Percentiles rank a stretch among this genome's conserved stretches.
Evolutionary conservation across 2,797 vertebrate genomes (phyloP).

Genomic region (Coracias cyanogaster): DNA sequence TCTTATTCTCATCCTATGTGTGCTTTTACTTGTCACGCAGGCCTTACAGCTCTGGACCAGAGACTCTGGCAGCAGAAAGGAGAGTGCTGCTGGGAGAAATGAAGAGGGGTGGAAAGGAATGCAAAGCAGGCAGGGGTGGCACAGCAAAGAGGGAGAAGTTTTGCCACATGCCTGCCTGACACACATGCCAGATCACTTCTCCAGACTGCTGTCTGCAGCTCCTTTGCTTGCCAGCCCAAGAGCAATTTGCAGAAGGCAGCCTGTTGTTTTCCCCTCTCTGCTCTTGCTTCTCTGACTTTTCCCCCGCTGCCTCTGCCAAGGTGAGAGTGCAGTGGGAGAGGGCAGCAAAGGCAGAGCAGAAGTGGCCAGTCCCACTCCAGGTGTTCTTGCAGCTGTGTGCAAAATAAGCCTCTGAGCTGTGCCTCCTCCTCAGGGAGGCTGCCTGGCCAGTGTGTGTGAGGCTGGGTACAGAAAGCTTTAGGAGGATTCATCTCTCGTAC

Average conservation of each 20-base stretch:
- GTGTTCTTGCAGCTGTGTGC: not conserved
- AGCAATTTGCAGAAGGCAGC: not conserved
- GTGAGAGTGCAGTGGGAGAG: not conserved
- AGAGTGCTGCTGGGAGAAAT: not conserved
- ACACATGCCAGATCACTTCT: not conserved
- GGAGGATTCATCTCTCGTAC: not conserved
- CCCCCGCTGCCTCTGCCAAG: not conserved
- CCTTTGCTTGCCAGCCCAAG: not conserved
- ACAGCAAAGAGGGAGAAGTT: not conserved
- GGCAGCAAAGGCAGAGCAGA: not conserved
- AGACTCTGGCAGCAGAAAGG: conserved; percentile 32
- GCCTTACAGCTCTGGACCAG: not conserved
- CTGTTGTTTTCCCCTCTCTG: not conserved
- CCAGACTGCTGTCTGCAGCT: not conserved
- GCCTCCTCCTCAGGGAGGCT: not conserved
- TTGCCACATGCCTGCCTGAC: not conserved
- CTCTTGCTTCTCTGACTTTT: not conserved
- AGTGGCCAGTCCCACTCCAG: not conserved
- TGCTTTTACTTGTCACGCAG: not conserved
- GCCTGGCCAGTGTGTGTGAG: accelerated
- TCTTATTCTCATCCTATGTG: not conserved
- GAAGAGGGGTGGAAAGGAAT: not conserved
- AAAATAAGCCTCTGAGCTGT: not conserved
- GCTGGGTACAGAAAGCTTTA: not conserved
- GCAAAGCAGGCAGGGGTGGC: not conserved